A percentile compares a stretch with the other conserved stretches of the same genome.
phyloP scores from a whole-genome alignment of 2,888 invertebrate genomes.

The Autographa pulchrina region DNA sequence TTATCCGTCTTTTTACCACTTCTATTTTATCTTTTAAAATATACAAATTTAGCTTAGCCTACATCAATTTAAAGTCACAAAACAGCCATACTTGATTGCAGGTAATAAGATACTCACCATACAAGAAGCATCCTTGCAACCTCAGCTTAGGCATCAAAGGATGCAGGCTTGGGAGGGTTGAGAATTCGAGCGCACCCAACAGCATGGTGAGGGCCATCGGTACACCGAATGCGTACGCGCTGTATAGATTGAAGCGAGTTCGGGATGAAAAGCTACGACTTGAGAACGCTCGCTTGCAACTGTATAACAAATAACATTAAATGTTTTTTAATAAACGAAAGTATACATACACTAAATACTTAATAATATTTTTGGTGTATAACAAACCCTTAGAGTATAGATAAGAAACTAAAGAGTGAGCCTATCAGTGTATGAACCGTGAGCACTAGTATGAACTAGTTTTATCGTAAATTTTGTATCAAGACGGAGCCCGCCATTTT shows the following conservation, averaged over 20 bases:
- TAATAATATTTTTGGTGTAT: too few relatives aligned
- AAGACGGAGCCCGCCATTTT: too few relatives aligned
- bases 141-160: conserved; percentile 72
- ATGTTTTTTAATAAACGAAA: neutral
- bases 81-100: too few relatives aligned
- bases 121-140: conserved; percentile 77
- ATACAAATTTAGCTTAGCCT: too few relatives aligned
- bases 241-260: conserved; percentile 74
- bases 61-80: neutral
- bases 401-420: too few relatives aligned
- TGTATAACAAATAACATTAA: conserved; percentile 58
- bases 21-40: too few relatives aligned
- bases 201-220: conserved; percentile 74
- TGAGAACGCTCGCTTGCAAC: conserved; percentile 77
- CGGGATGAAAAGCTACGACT: conserved; percentile 68
- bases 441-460: too few relatives aligned
- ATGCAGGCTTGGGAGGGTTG: conserved; percentile 66
- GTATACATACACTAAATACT: too few relatives aligned
- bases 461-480: too few relatives aligned
- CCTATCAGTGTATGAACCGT: too few relatives aligned
- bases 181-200: conserved; percentile 74
- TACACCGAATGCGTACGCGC: conserved; percentile 77
- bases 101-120: conserved; percentile 60
- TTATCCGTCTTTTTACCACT: too few relatives aligned
- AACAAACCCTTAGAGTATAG: too few relatives aligned